A percentile compares a stretch with the other conserved stretches of the same genome.
Conservation (phyloP, 1,140 invertebrate species). For the Eulimnadia texana region DNA sequence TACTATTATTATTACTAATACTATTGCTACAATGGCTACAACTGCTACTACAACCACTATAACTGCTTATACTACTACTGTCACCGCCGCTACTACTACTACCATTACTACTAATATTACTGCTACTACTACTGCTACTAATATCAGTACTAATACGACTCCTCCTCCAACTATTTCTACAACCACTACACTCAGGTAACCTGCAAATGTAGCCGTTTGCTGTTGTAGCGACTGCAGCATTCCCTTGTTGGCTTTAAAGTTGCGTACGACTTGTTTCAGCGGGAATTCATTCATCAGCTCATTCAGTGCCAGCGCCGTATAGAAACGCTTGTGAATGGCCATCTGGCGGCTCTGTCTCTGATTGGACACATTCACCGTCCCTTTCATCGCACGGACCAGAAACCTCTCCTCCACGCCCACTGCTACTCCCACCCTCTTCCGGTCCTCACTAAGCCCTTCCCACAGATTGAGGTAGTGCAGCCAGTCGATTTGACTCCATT, state of each 20-base stretch:
- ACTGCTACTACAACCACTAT: background rate
- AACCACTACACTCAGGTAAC: constrained; percentile 28
- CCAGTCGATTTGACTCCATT: constrained; percentile 75
- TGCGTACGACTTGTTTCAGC: constrained; percentile 55
- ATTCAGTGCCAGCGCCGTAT: constrained; percentile 75
- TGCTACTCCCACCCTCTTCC: constrained; percentile 73
- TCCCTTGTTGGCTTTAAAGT: constrained; percentile 74
- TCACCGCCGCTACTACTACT: constrained; percentile 42
- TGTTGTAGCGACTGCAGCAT: constrained; percentile 83
- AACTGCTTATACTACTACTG: constrained; percentile 62
- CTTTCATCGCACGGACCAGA: constrained; percentile 60
- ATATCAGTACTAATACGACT: background rate
- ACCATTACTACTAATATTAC: background rate
- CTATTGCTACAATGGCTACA: background rate
- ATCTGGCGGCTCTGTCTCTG: constrained; percentile 30
- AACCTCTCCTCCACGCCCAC: constrained; percentile 84
- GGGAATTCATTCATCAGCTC: constrained; percentile 86
- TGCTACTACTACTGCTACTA: background rate
- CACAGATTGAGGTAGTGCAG: constrained; percentile 67
- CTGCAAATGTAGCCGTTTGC: constrained; percentile 87
- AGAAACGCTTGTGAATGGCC: constrained; percentile 56
- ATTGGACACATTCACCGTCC: constrained; percentile 30
- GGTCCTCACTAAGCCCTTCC: constrained; percentile 60
- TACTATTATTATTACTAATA: background rate
- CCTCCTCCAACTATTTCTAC: background rate